A percentile compares a stretch with the other conserved stretches of the same genome.
Evolutionary conservation across 2,888 invertebrate genomes (phyloP).

Genomic region (Rutpela maculata): DNA sequence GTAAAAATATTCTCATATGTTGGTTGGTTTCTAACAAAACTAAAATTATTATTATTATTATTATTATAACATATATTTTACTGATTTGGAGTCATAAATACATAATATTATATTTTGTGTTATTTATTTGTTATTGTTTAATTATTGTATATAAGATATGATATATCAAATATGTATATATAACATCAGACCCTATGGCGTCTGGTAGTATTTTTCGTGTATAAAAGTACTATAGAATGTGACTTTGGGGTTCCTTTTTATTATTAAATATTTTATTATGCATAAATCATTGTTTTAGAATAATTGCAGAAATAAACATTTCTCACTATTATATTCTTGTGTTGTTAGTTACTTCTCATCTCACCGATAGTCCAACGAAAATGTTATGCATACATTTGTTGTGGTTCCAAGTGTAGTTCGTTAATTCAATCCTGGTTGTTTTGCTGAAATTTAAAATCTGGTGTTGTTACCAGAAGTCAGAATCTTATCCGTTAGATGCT

Average conservation of each 20-base stretch:
- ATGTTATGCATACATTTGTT: too few species aligned
- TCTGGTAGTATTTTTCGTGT: conserved; percentile 69
- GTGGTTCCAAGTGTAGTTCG: too few species aligned
- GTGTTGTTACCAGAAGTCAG: too few species aligned
- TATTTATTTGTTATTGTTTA: conserved; percentile 71
- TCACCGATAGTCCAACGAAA: too few species aligned
- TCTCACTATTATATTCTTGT: conserved; percentile 63
- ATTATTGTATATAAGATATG: conserved; percentile 71
- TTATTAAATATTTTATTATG: conserved; percentile 72
- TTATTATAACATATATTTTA: conserved; percentile 48
- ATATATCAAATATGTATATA: conserved; percentile 72
- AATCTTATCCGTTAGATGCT: too few species aligned
- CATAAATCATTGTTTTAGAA: conserved; percentile 73
- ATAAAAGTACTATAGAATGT: conserved; percentile 68
- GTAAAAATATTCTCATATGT: conserved; percentile 15
- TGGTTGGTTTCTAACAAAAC: conserved; percentile 42
- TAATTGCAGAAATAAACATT: conserved; percentile 69
- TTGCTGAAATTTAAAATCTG: too few species aligned
- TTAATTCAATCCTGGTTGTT: too few species aligned
- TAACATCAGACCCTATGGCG: conserved; percentile 73
- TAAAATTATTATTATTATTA: conserved; percentile 41
- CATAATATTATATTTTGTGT: conserved; percentile 61
- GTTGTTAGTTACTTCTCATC: too few species aligned
- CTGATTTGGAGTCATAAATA: conserved; percentile 67
- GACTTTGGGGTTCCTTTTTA: conserved; percentile 72